Evolutionary conservation across 2,888 invertebrate genomes (phyloP).

Genomic region (Spisula subtruncata): DNA sequence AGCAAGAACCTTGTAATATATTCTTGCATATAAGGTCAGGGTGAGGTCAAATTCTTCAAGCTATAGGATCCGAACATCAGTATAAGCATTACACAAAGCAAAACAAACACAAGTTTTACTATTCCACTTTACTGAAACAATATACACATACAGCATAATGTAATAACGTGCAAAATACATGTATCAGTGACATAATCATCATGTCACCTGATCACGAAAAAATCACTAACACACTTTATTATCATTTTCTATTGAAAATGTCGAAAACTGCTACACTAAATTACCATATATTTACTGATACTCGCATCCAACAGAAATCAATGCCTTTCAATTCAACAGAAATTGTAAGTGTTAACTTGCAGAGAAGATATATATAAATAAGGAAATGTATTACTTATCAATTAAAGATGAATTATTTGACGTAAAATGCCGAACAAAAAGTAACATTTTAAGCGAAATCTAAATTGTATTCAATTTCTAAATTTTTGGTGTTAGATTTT

Average conservation of each 20-base stretch:
- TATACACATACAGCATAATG: slow-evolving; percentile 68
- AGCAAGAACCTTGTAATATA: too few species aligned
- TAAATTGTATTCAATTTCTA: not conserved
- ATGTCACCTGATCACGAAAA: slow-evolving; percentile 15
- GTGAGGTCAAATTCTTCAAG: too few species aligned
- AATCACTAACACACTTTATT: not conserved
- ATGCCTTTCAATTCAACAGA: not conserved
- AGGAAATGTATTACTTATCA: not conserved
- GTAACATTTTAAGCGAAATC: not conserved
- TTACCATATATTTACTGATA: not conserved
- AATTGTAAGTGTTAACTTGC: not conserved
- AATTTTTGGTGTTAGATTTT: not conserved
- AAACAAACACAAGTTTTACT: slow-evolving; percentile 35
- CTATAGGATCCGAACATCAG: too few species aligned
- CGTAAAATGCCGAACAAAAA: not conserved
- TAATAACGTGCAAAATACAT: slow-evolving; percentile 60
- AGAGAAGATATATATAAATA: not conserved
- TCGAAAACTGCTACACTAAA: slow-evolving; percentile 19
- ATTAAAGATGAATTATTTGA: not conserved
- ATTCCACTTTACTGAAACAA: slow-evolving; percentile 74
- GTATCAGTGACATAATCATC: slow-evolving; percentile 43
- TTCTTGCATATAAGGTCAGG: too few species aligned
- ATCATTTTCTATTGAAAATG: not conserved
- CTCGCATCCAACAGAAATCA: not conserved
- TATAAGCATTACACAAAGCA: not conserved